Evolutionary conservation across 2,888 invertebrate genomes (phyloP).

Genomic region (Nomada fucata): DNA sequence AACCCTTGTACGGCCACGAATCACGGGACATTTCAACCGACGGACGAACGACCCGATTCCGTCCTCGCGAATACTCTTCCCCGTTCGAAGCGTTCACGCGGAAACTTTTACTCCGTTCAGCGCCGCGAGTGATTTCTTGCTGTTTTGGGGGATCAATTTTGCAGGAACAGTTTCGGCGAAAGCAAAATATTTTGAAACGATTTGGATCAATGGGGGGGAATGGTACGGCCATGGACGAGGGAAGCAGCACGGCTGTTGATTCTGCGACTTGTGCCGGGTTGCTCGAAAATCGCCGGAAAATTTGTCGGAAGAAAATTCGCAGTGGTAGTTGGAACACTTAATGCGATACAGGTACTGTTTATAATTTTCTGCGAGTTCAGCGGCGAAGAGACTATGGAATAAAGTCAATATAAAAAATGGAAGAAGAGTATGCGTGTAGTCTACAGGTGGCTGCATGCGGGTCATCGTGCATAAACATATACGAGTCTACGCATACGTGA

Average conservation of each 20-base stretch:
- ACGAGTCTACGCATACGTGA: background rate
- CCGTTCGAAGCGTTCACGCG: conserved; percentile 10
- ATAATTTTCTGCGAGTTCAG: background rate
- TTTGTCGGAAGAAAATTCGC: background rate
- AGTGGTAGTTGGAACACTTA: background rate
- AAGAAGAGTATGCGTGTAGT: too few relatives aligned
- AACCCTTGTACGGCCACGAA: background rate
- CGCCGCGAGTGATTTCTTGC: conserved; percentile 11
- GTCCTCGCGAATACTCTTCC: conserved; percentile 6
- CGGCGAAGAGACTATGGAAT: too few relatives aligned
- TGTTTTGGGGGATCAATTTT: background rate
- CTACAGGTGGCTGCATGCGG: background rate
- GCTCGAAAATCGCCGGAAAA: too few relatives aligned
- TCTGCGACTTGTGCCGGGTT: too few relatives aligned
- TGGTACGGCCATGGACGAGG: background rate
- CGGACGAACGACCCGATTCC: conserved; percentile 17
- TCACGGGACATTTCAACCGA: conserved; percentile 15
- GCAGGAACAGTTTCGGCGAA: background rate
- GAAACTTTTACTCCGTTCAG: conserved; percentile 4
- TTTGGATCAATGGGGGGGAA: background rate
- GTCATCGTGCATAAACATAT: background rate
- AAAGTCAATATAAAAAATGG: too few relatives aligned
- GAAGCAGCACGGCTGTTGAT: background rate
- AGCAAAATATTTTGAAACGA: conserved; percentile 1
- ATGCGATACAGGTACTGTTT: background rate